These are phyloP conservation scores for Hydropotes inermis DNA, from an alignment of 2,113 vertebrate genomes.

Conservation along the genomic window DNA sequence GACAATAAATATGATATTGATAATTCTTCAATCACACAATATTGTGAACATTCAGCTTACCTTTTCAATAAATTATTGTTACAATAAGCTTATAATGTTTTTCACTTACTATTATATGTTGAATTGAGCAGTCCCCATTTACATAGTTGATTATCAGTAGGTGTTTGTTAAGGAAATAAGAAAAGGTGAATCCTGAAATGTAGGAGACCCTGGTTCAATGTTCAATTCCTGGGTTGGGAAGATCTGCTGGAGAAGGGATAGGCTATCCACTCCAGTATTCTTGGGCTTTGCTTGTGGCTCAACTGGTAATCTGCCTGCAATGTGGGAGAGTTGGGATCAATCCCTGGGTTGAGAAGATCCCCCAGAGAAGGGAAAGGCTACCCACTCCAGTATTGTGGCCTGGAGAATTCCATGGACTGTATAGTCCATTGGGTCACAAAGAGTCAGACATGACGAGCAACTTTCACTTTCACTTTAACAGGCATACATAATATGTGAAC, in stretches of 20 bases:
- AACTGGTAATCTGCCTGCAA: too few species aligned
- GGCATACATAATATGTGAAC: background rate
- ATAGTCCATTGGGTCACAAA: background rate
- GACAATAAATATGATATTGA: background rate
- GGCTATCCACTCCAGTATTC: too few species aligned
- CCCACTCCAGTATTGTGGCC: background rate
- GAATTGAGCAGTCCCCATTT: background rate
- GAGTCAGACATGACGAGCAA: accelerated
- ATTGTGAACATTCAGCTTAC: background rate
- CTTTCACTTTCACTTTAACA: background rate
- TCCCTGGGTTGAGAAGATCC: too few species aligned
- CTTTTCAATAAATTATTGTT: background rate
- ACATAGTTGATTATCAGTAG: background rate
- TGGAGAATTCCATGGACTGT: background rate
- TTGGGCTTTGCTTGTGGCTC: too few species aligned
- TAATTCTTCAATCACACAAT: background rate
- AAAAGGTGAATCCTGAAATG: background rate
- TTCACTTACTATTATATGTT: background rate
- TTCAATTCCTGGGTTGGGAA: background rate
- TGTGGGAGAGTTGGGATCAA: too few species aligned
- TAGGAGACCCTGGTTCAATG: background rate
- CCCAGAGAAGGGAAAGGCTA: too few species aligned
- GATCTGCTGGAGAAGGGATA: too few species aligned
- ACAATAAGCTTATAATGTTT: background rate
- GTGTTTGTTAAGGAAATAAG: background rate